Base-by-base conservation (phyloP, 2,113 vertebrate genomes). In the Cairina moschata region DNA sequence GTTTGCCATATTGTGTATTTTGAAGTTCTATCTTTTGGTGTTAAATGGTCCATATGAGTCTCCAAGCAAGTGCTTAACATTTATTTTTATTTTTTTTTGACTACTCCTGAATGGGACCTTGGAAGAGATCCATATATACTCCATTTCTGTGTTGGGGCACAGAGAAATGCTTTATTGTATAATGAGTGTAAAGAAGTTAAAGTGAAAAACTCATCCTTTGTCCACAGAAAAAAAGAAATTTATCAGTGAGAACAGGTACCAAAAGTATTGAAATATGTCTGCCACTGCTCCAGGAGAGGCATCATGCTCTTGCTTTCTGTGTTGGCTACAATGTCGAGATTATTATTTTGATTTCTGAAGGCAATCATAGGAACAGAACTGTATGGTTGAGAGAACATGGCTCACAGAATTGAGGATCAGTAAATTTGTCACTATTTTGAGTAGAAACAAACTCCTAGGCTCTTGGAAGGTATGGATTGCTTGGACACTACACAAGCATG, bases 211-310 rank as follows among this genome's bases (percentile, higher is more conserved):
- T 46, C 48, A 2, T 4, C 8, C 26, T 79, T 69, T 83, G 26
- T 79, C 23, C 32, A 21, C n/a, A 58, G 50, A 60, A 79, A 55
- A 63, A 66, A 46, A 44, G 77, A 78, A 91, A 79, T 26, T 38
- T 83, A 14, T 34, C 0, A 0, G 13, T 32, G 48, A 4, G 66
- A 73, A 62, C 0, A 2, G 1, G 0, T 52, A 7, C 25, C 0
- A 0, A 28, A 5, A 6, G 5, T 18, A 12, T 17, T 44, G 54
- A 50, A 79, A 28, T 36, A 10, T 0, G 0, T 22, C 34, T 52
- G 40, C 12, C 21, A 1, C 36, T 62, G n/a, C 44, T 83, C 32
- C 3, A 54, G 38, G 32, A 83, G 21, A 23, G 34, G 13, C 0
- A 0, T 13, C n/a, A 2, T 6, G 8, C 12, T 83, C 2, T 1